Evolutionary conservation across 2,888 invertebrate species (phyloP).

Genomic region (Sinelater perroti): DNA sequence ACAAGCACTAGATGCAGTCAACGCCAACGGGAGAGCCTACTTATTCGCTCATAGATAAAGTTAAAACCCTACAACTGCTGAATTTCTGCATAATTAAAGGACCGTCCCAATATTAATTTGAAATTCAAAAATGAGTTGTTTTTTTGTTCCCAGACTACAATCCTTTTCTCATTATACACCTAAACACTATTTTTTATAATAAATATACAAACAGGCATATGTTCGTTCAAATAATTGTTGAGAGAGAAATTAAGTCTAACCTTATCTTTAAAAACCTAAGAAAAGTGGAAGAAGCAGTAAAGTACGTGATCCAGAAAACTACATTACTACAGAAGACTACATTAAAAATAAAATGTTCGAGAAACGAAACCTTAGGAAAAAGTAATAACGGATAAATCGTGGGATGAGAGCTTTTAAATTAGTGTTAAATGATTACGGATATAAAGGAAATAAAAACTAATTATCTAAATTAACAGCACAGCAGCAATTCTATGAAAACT

Average conservation of each 20-base stretch:
- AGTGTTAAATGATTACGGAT: too few species aligned
- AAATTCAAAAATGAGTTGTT: background rate
- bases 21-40: background rate
- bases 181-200: background rate
- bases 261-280: background rate
- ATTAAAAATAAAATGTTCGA: background rate
- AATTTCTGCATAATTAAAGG: slow-evolving; percentile 1
- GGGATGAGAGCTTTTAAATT: too few species aligned
- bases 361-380: background rate
- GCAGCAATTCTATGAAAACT: too few species aligned
- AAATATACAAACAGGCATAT: too few species aligned
- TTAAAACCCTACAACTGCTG: background rate
- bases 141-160: background rate
- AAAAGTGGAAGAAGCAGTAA: background rate
- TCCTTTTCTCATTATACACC: background rate
- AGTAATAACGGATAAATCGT: background rate
- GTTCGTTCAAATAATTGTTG: background rate
- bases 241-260: background rate
- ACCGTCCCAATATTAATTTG: background rate
- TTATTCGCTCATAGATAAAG: background rate
- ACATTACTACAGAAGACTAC: background rate
- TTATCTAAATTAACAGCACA: too few species aligned
- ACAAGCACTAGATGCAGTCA: background rate
- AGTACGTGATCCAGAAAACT: background rate
- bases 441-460: too few species aligned